phyloP scores from a whole-genome alignment of 2,113 vertebrate genomes.

The Eonycteris spelaea region DNA sequence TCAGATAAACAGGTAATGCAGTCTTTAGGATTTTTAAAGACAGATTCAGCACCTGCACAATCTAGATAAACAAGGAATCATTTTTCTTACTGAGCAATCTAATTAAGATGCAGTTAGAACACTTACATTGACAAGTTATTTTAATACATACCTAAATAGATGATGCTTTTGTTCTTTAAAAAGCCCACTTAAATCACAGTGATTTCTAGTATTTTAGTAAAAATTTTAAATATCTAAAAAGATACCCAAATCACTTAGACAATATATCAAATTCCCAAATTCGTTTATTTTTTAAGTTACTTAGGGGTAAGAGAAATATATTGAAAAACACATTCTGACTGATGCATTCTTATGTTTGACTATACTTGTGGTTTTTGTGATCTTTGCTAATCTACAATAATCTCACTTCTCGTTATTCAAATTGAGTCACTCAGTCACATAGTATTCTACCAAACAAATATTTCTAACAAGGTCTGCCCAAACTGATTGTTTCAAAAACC shows the following conservation, averaged over 20 bases:
- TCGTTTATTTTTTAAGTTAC: constrained; percentile 5
- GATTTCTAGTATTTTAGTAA: constrained; percentile 28
- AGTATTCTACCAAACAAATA: not conserved
- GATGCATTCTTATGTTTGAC: not conserved
- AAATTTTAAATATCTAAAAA: not conserved
- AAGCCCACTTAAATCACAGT: constrained; percentile 16
- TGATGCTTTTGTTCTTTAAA: not conserved
- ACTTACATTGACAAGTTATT: not conserved
- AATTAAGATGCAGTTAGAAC: constrained; percentile 18
- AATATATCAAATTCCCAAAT: not conserved
- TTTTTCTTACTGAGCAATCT: constrained; percentile 18
- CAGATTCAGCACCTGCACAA: not conserved
- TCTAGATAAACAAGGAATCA: constrained; percentile 26
- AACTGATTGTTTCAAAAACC: constrained; percentile 8
- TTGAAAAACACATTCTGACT: not conserved
- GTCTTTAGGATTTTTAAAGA: constrained; percentile 13
- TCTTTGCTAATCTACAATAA: not conserved
- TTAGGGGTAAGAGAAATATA: not conserved
- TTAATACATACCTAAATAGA: not conserved
- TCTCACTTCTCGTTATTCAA: not conserved
- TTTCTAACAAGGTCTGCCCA: not conserved
- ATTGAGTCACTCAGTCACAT: not conserved
- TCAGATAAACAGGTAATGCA: not conserved
- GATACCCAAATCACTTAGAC: not conserved
- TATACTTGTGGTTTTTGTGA: not conserved